Percentiles rank a stretch among this genome's conserved stretches.
Conservation (phyloP, 2,113 vertebrate genomes). For the Trichomycterus rosablanca region DNA sequence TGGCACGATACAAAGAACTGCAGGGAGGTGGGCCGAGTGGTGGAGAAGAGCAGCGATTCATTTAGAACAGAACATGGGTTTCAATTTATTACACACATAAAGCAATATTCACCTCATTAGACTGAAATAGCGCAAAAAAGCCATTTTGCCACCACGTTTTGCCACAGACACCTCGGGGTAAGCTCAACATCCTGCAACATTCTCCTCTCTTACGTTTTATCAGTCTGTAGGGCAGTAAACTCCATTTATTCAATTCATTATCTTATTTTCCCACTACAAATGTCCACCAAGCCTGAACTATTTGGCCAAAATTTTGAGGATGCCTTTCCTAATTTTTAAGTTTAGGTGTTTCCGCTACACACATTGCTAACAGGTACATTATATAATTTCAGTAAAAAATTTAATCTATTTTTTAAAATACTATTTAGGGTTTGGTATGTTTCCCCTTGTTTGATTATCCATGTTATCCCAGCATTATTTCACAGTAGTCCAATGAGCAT, state of each 20-base stretch:
- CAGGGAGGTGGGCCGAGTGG: slow-evolving; percentile 23
- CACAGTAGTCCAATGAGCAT: no score
- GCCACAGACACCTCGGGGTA: slow-evolving; percentile 40
- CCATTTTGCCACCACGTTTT: slow-evolving; percentile 34
- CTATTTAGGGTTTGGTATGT: no score
- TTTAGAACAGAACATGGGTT: slow-evolving; percentile 47
- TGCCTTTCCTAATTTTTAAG: no score
- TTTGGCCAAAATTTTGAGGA: no score
- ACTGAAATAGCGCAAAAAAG: slow-evolving; percentile 43
- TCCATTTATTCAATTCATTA: slow-evolving; percentile 12
- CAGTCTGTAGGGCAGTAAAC: slow-evolving; percentile 25
- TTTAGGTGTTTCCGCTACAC: no score
- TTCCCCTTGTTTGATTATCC: no score
- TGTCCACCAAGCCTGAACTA: no score
- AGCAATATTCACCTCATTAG: slow-evolving; percentile 57
- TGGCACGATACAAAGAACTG: slow-evolving; percentile 44
- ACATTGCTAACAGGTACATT: no score
- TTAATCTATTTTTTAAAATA: no score
- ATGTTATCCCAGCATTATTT: no score
- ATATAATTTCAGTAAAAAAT: no score
- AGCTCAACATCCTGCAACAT: slow-evolving; percentile 19
- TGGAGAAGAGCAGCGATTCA: slow-evolving; percentile 42
- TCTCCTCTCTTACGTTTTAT: slow-evolving; percentile 15
- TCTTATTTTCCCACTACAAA: not conserved
- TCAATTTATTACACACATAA: slow-evolving; percentile 52